Base-by-base conservation (phyloP, 2,888 invertebrate species). In the Melanophora roralis region DNA sequence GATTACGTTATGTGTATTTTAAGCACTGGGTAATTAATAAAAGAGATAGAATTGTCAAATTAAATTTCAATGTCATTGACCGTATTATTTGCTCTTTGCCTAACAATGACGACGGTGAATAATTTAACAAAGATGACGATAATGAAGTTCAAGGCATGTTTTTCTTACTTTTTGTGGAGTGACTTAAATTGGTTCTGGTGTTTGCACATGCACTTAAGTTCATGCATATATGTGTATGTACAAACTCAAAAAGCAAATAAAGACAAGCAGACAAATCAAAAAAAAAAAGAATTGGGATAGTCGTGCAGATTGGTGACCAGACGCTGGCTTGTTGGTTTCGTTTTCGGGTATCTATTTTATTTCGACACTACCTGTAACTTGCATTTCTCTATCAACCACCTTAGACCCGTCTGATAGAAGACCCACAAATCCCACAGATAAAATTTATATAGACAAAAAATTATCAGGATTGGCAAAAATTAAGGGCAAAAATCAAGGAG, bases 41-140 rank as follows among this genome's bases (percentile, higher is more conserved):
- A 67, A 47, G 60, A 62, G 16, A 67, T 60, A 27, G 27, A 72
- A 72, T 57, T 71, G 79, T 80, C 79, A 80, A 80, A 71, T 75
- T 62, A 74, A 74, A 60, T 23, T 71, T 75, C 79, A 75, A 75
- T 75, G 79, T 80, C 79, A 80, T 80, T 80, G 79, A 40, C 75
- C 79, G 72, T 45, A 62, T 45, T 71, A 68, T 80, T 76, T 80
- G 51, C 53, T 80, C 49, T 62, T 68, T 38, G 72, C 23, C 27
- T 43, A 11, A 64, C 64, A 36, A 38, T 36, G 16, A 51, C 43
- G 59, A n/a, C 27, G 47, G 38, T 65, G 71, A 11, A 51, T 57
- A 43, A 21, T 57, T 32, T 43, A 71, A 62, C 38, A 57, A 62
- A 45, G 36, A 69, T 19, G 27, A 60, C 7, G 43, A 68, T 53